Conservation (phyloP, 2,113 vertebrate species). For the Triplophysa siluroides region DNA sequence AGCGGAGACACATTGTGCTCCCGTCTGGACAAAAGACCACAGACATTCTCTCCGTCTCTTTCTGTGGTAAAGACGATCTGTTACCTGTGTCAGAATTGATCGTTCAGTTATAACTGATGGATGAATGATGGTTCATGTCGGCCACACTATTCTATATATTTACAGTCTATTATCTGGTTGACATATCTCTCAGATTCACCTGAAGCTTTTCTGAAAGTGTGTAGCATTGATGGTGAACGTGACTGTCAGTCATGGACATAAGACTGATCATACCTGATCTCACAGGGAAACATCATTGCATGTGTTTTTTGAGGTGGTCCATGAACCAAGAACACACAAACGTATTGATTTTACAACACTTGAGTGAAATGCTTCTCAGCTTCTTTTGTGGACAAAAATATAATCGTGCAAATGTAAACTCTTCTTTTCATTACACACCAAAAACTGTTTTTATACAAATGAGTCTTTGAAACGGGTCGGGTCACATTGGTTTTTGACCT, state of each 20-base stretch:
- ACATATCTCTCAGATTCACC: slow-evolving; percentile 31
- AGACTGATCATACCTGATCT: not conserved
- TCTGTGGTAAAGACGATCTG: slow-evolving; percentile 59
- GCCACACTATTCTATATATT: slow-evolving; percentile 62
- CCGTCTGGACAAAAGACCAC: slow-evolving; percentile 7
- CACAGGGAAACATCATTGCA: no score
- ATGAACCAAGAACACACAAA: no score
- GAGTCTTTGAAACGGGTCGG: no score
- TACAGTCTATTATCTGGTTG: slow-evolving; percentile 55
- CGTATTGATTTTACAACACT: no score
- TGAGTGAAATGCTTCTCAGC: no score
- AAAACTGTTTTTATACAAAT: no score
- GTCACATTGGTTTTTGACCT: no score
- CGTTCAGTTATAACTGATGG: slow-evolving; percentile 58
- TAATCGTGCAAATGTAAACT: no score
- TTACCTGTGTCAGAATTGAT: slow-evolving; percentile 62
- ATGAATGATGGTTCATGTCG: slow-evolving; percentile 64
- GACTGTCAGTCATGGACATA: not conserved
- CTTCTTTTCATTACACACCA: no score
- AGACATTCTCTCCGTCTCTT: slow-evolving; percentile 17
- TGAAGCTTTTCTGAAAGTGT: not conserved
- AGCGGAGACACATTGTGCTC: slow-evolving; percentile 27
- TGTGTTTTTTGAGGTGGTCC: no score
- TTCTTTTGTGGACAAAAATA: no score
- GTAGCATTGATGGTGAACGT: not conserved